Conservation (phyloP, 2,888 invertebrate species). For the Tetragnatha montana region DNA sequence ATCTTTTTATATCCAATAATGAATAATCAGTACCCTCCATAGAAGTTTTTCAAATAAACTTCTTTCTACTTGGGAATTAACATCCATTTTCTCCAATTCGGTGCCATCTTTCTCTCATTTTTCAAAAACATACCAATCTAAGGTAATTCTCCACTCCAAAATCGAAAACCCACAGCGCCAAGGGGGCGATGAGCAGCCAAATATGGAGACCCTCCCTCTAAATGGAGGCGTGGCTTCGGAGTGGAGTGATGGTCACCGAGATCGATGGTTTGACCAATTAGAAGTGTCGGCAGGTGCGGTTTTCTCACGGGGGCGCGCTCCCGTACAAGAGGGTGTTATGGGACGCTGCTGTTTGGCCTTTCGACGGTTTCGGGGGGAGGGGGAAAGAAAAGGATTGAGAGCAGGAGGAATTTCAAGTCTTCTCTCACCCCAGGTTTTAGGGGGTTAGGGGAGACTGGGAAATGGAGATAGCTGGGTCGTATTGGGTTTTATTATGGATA, state of each 20-base stretch:
- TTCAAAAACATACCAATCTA: too few species aligned
- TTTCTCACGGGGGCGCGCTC: constrained; percentile 63
- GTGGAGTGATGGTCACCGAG: constrained; percentile 51
- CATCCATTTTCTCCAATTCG: neutral
- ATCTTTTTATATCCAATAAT: too few species aligned
- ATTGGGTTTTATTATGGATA: too few species aligned
- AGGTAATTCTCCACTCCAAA: neutral
- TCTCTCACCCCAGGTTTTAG: neutral
- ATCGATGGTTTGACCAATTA: constrained; percentile 69
- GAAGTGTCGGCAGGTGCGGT: constrained; percentile 56
- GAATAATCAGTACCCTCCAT: too few species aligned
- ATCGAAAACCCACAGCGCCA: neutral
- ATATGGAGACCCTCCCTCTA: neutral
- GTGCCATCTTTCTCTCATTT: neutral
- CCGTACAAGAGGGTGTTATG: constrained; percentile 52
- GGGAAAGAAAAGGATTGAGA: neutral
- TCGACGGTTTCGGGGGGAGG: constrained; percentile 36
- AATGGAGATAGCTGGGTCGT: too few species aligned
- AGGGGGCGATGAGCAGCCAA: neutral
- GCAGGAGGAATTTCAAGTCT: neutral
- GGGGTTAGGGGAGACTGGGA: too few species aligned
- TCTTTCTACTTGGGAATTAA: neutral
- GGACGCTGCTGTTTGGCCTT: constrained; percentile 55
- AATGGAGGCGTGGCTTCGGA: constrained; percentile 32
- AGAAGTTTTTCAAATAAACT: neutral